Conservation (phyloP, 1,140 invertebrate genomes). For the Aphis craccivora region DNA sequence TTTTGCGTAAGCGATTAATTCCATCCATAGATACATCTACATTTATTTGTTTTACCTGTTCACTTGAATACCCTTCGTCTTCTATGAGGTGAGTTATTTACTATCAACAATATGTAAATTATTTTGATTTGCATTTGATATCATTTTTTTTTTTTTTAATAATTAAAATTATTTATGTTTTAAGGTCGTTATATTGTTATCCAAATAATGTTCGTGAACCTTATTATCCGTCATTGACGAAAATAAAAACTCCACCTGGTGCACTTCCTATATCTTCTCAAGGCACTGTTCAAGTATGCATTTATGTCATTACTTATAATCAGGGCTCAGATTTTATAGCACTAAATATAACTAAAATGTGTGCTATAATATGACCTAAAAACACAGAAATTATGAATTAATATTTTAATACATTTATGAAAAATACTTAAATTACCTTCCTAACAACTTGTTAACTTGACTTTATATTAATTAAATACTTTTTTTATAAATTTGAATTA, state of each 20-base stretch:
- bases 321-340: too few species aligned
- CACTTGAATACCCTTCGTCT: constrained; percentile 77
- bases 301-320: background rate
- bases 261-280: constrained; percentile 84
- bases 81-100: constrained; percentile 63
- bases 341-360: too few species aligned
- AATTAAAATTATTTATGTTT: constrained; percentile 63
- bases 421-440: too few species aligned
- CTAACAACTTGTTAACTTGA: too few species aligned
- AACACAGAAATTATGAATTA: too few species aligned
- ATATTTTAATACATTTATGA: too few species aligned
- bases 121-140: background rate
- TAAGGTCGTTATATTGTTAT: constrained; percentile 81
- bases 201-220: constrained; percentile 84
- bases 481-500: too few species aligned
- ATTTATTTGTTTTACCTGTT: constrained; percentile 90
- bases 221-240: constrained; percentile 86
- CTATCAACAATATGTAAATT: background rate
- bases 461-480: too few species aligned
- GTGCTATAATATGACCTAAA: too few species aligned
- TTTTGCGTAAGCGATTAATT: constrained; percentile 76
- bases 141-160: background rate
- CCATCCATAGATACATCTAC: constrained; percentile 73
- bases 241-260: constrained; percentile 78
- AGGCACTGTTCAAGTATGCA: constrained; percentile 67